Percentiles rank a stretch among this genome's conserved stretches.
phyloP scores from a whole-genome alignment of 2,888 invertebrate genomes.

The Eupithecia abbreviata region DNA sequence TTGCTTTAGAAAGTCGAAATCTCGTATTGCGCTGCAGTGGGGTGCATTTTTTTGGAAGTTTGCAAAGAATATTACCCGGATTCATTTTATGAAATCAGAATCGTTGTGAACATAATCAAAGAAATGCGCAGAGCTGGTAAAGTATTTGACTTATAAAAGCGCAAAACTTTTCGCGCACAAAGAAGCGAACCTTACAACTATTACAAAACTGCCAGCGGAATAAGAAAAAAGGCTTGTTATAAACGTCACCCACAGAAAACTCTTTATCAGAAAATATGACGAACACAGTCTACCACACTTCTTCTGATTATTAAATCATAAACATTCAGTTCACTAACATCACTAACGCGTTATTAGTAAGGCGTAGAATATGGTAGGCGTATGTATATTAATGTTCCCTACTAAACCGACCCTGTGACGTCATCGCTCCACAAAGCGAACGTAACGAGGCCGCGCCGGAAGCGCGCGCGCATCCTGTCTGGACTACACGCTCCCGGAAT shows the following conservation, averaged over 20 bases:
- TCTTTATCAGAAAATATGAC: background rate
- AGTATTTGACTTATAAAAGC: background rate
- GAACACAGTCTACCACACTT: background rate
- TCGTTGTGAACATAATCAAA: background rate
- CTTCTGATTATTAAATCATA: background rate
- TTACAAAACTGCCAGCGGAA: background rate
- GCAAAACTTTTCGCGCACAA: no score
- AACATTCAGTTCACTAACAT: background rate
- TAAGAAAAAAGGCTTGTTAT: background rate
- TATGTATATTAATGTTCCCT: background rate
- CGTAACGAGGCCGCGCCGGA: constrained; percentile 74
- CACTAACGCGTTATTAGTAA: background rate
- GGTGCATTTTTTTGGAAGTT: background rate
- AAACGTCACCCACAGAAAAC: background rate
- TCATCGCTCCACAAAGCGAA: constrained; percentile 57
- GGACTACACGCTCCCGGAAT: constrained; percentile 9
- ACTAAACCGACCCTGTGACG: constrained; percentile 33
- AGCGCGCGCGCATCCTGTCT: constrained; percentile 61
- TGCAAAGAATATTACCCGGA: background rate
- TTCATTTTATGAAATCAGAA: background rate
- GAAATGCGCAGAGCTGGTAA: background rate
- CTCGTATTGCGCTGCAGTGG: constrained; percentile 16
- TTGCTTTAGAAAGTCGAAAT: constrained; percentile 19
- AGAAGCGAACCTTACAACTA: background rate
- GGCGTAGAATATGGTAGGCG: background rate